Percentiles rank a stretch among this genome's conserved stretches.
Conservation (phyloP, 2,113 vertebrate genomes). For the Noctilio leporinus region DNA sequence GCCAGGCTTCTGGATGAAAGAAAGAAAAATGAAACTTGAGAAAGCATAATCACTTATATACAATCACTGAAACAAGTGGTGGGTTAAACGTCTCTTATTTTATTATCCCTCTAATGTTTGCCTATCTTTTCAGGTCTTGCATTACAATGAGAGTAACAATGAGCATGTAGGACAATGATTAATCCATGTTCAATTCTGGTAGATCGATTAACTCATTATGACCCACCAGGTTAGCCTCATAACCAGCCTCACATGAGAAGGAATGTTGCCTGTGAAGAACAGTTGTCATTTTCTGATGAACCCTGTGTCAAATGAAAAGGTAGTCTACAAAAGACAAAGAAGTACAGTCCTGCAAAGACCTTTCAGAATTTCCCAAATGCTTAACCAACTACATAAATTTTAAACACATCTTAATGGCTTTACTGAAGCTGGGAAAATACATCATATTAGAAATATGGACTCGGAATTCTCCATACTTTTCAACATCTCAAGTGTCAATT, state of each 20-base stretch:
- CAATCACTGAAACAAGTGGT: not conserved
- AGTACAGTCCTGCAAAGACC: not conserved
- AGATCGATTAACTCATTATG: not conserved
- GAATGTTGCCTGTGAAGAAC: not conserved
- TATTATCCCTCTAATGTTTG: not conserved
- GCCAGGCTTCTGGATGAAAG: not conserved
- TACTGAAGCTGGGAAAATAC: not conserved
- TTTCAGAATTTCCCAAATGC: slow-evolving; percentile 29
- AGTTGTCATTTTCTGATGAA: not conserved
- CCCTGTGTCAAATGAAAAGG: not conserved
- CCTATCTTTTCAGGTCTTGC: not conserved
- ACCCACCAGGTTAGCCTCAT: not conserved
- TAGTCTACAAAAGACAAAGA: not conserved
- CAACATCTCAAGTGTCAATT: not conserved
- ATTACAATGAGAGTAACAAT: not conserved
- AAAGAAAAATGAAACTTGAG: not conserved
- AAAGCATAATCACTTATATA: not conserved
- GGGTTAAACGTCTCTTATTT: not conserved
- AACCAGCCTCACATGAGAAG: not conserved
- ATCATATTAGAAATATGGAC: not conserved
- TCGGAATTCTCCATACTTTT: not conserved
- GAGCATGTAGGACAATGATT: too few species aligned
- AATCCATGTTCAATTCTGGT: not conserved
- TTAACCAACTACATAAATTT: not conserved
- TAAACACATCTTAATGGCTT: not conserved